These are phyloP conservation scores for Sitobion miscanthi DNA, from an alignment of 1,140 invertebrate species.

Conservation along the genomic window DNA sequence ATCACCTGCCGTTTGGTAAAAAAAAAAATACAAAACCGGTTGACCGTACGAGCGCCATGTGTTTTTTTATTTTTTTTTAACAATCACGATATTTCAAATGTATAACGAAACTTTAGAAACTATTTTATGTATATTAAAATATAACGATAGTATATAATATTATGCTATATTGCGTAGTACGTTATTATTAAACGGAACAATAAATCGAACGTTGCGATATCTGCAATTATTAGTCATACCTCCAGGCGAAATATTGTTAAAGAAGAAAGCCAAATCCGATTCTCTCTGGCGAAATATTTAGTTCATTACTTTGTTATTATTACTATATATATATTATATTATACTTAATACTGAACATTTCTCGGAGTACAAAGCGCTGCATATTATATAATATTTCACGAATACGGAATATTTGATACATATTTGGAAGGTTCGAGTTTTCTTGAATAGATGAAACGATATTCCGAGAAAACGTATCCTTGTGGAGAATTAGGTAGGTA, in stretches of 20 bases:
- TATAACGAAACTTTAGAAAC: neutral
- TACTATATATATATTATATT: neutral
- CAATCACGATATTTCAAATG: neutral
- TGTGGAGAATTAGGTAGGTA: neutral
- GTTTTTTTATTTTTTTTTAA: neutral
- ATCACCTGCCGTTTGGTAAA: slow-evolving; percentile 16
- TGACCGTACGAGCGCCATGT: neutral
- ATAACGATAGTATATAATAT: no score
- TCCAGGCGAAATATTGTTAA: neutral
- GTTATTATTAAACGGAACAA: neutral
- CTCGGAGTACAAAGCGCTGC: neutral
- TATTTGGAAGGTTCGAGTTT: neutral
- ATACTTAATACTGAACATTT: neutral
- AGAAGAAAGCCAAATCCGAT: neutral
- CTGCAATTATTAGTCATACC: neutral
- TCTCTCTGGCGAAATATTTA: neutral
- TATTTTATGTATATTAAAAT: neutral
- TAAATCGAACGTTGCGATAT: neutral
- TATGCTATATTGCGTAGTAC: neutral
- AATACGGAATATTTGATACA: neutral
- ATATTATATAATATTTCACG: neutral
- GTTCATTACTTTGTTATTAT: neutral
- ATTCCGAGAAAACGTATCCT: neutral
- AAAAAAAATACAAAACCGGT: neutral
- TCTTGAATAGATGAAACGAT: neutral